A percentile compares a stretch with the other conserved stretches of the same genome.
phyloP scores from a whole-genome alignment of 2,113 vertebrate genomes.

The Micromys minutus region DNA sequence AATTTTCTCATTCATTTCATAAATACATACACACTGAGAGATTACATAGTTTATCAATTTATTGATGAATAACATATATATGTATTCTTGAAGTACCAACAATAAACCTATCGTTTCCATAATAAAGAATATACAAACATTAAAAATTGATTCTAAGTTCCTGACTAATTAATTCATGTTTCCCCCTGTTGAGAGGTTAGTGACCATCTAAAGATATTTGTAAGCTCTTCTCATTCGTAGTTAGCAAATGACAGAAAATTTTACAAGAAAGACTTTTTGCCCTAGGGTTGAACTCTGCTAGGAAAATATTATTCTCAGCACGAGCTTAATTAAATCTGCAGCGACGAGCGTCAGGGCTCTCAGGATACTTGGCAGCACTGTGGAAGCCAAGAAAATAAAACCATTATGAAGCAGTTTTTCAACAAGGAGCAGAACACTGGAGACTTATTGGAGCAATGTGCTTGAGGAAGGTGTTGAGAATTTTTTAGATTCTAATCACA shows the following conservation, averaged over 20 bases:
- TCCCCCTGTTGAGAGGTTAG: neutral
- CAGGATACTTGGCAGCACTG: slow-evolving; percentile 21
- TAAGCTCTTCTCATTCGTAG: slow-evolving; percentile 47
- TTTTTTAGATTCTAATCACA: slow-evolving; percentile 4
- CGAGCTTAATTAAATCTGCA: slow-evolving; percentile 71
- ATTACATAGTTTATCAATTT: neutral
- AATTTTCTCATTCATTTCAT: neutral
- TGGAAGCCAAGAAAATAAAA: slow-evolving; percentile 60
- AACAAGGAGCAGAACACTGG: neutral
- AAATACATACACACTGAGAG: neutral
- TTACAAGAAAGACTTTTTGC: slow-evolving; percentile 70
- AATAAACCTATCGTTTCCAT: neutral
- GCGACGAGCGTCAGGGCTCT: slow-evolving; percentile 36
- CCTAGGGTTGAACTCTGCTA: slow-evolving; percentile 64
- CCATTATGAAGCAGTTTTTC: slow-evolving; percentile 40
- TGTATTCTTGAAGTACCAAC: neutral
- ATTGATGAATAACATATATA: neutral
- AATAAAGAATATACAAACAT: neutral
- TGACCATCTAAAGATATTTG: slow-evolving; percentile 16
- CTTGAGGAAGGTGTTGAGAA: neutral
- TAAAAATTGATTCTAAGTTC: neutral
- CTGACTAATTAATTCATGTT: neutral
- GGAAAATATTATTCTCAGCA: slow-evolving; percentile 69
- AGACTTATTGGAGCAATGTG: neutral
- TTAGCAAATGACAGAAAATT: slow-evolving; percentile 44